Evolutionary conservation across 2,113 vertebrate genomes (phyloP).

Genomic region (Neodontobutis hainanensis): DNA sequence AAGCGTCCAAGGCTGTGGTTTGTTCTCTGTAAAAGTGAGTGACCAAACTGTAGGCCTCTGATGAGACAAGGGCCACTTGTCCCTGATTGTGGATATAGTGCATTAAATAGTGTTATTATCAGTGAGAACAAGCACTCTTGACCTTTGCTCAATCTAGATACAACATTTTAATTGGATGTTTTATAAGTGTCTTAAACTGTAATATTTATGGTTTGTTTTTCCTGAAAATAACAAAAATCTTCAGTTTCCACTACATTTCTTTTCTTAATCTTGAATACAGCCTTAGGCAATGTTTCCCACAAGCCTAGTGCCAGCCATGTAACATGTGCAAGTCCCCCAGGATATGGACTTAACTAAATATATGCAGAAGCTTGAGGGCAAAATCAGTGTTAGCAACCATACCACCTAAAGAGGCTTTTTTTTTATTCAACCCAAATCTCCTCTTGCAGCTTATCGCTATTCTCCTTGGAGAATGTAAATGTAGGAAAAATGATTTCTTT

Average conservation of each 20-base stretch:
- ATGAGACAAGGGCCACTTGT: conserved; percentile 19
- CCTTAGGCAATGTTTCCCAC: background rate
- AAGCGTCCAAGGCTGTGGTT: conserved; percentile 17
- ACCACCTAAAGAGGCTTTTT: conserved; percentile 15
- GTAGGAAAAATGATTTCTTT: conserved; percentile 1
- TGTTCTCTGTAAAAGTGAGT: background rate
- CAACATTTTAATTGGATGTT: no score
- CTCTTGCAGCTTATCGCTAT: background rate
- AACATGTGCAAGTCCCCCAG: conserved; percentile 14
- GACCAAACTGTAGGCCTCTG: conserved; percentile 12
- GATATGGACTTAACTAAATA: conserved; percentile 43
- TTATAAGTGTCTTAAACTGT: background rate
- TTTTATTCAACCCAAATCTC: conserved; percentile 21
- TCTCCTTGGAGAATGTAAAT: conserved; percentile 2
- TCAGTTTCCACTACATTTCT: background rate
- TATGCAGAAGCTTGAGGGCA: conserved; percentile 43
- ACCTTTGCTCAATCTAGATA: conserved; percentile 2
- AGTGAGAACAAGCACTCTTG: background rate
- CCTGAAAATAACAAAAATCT: background rate
- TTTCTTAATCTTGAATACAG: conserved; percentile 8
- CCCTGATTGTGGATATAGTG: conserved; percentile 24
- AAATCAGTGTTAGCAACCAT: conserved; percentile 24
- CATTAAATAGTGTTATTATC: conserved; percentile 4
- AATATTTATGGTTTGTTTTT: background rate
- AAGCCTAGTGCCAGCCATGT: conserved; percentile 13